These are phyloP conservation scores for Drosophila putrida DNA, from an alignment of 2,888 invertebrate genomes.

Conservation along the genomic window DNA sequence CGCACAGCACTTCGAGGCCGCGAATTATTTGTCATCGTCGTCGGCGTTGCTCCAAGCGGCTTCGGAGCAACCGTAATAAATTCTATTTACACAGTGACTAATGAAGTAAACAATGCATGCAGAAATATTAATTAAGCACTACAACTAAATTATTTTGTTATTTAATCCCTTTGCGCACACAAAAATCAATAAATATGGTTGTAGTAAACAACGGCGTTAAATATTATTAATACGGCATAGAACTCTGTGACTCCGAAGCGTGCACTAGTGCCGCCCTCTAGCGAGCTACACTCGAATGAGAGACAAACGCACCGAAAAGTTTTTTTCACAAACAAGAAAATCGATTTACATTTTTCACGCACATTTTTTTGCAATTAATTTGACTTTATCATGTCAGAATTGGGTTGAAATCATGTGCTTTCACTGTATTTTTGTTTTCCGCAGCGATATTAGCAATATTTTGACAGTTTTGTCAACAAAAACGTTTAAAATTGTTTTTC, in stretches of 20 bases:
- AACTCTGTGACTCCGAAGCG: conserved; percentile 63
- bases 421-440: conserved; percentile 74
- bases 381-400: conserved; percentile 63
- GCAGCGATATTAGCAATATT: conserved; percentile 78
- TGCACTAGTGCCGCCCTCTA: conserved; percentile 54
- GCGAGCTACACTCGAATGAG: conserved; percentile 48
- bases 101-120: conserved; percentile 29
- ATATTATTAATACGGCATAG: conserved; percentile 54
- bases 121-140: conserved; percentile 4
- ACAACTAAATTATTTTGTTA: conserved; percentile 15
- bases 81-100: conserved; percentile 15
- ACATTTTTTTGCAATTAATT: conserved; percentile 80
- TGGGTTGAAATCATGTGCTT: conserved; percentile 72
- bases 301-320: conserved; percentile 62
- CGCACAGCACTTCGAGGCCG: conserved; percentile 62
- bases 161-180: conserved; percentile 12
- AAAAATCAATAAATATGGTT: conserved; percentile 35
- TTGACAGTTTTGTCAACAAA: conserved; percentile 78
- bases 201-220: conserved; percentile 54
- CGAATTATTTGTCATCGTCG: conserved; percentile 46
- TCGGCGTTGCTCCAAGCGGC: conserved; percentile 30
- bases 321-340: conserved; percentile 83
- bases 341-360: conserved; percentile 85
- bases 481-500: conserved; percentile 84
- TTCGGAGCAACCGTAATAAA: conserved; percentile 22